Evolutionary conservation across 2,113 vertebrate genomes (phyloP), one percentile per base, ranked within the genome.

Genomic region (Anguilla japonica): DNA sequence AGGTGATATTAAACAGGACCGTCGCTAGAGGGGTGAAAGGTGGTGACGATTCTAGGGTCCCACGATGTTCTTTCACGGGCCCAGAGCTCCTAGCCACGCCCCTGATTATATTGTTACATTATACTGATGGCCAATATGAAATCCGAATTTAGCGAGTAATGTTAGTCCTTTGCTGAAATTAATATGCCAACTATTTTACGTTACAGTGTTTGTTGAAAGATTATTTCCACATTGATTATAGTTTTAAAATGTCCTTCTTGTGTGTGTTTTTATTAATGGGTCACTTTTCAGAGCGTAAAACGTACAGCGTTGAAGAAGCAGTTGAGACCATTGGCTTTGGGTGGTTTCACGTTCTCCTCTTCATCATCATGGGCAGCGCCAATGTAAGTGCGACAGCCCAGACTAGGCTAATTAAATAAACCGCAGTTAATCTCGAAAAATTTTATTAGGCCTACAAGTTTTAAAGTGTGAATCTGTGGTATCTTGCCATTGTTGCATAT

Each of bases 311-410:
- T 89, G 98, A 98, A 87, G 96, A 99, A 0, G 98, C 98, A 0
- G 97, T 99, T 82, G 98, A 99, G 91, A 93, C 91, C 5, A 98
- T 99, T 0, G 98, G 97, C 3, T 99, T 99, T 0, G 98, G 98
- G 0, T 95, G 94, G 0, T 99, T 99, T 83, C 98, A 99, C 91
- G 71, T 99, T 11, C 56, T 96, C 18, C 95, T 99, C 2, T 98
- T 99, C 57, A 46, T 98, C 79, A 97, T 99, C 89, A 98, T 99
- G 98, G 98, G 98, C 34, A 97, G 97, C 88, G 94, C 97, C 0
- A 98, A 92, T 80, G 98, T 99, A 92, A 93, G 97, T 93, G 16
- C 7, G 26, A 57, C 15, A 56, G 43, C 0, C 26, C 15, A 63
- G 41, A 41, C 13, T 20, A 13, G 11, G 83, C 11, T 2, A 50